Percentiles rank a stretch among this genome's conserved stretches.
phyloP scores from a whole-genome alignment of 1,140 invertebrate species.

The Papilio polyxenes region DNA sequence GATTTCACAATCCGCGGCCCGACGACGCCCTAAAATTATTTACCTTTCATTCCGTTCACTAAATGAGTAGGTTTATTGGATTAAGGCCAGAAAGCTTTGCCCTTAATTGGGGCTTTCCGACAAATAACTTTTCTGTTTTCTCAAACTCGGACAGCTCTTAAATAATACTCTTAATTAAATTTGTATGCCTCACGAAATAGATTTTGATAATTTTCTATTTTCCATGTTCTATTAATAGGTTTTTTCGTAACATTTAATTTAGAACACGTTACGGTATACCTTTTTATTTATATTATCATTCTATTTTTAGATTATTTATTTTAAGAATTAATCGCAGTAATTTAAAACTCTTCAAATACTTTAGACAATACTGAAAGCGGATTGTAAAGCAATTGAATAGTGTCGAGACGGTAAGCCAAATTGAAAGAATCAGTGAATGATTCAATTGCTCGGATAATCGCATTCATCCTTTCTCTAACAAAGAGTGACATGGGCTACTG shows the following conservation, averaged over 20 bases:
- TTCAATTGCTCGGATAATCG: constrained; percentile 51
- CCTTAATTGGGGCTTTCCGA: constrained; percentile 79
- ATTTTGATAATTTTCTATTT: constrained; percentile 51
- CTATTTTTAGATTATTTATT: constrained; percentile 16
- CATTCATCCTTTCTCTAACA: constrained; percentile 50
- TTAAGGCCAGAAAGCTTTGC: constrained; percentile 79
- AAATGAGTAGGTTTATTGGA: constrained; percentile 81
- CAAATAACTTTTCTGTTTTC: constrained; percentile 79
- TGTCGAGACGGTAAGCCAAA: constrained; percentile 21
- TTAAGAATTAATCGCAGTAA: not conserved
- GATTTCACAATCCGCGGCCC: constrained; percentile 55
- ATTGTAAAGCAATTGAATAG: constrained; percentile 37
- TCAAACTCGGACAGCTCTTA: constrained; percentile 76
- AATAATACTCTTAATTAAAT: constrained; percentile 77
- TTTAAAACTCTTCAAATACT: constrained; percentile 17
- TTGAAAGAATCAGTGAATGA: constrained; percentile 45
- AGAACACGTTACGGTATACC: constrained; percentile 19
- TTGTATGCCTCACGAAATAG: constrained; percentile 64
- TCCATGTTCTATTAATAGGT: constrained; percentile 24
- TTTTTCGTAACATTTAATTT: constrained; percentile 34
- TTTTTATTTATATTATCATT: constrained; percentile 27
- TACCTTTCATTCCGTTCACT: constrained; percentile 78
- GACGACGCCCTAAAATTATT: constrained; percentile 74
- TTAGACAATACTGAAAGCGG: constrained; percentile 6
- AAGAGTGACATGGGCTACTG: constrained; percentile 48